Evolutionary conservation across 1,140 invertebrate genomes (phyloP), one percentile per base, ranked within the genome.

Genomic region (Macrobrachium rosenbergii): DNA sequence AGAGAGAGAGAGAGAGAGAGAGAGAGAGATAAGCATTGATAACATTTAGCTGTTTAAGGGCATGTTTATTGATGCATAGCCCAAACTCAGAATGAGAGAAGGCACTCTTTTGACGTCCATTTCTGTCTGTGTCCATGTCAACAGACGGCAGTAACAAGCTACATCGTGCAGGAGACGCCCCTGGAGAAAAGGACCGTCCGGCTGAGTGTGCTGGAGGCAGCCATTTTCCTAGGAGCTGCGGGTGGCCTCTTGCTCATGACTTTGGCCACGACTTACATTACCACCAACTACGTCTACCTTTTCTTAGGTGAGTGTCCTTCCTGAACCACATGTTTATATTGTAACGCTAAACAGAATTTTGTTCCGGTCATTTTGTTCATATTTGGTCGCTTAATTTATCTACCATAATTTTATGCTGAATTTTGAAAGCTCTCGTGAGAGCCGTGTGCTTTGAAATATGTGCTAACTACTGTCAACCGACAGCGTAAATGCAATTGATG

Each of bases 1-100:
- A 69, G 67, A 69, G 67, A 72, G 67, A 72, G 67, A 72, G 67
- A 72, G 67, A 72, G 67, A 72, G 67, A 72, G 67, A 72, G 67
- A 72, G 19, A 72, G 67, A 28, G 19, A 6, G 14, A 58, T 37
- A 10, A 37, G 21, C 72, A 45, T 45, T 28, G 72, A 37, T 8
- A 45, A 37, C 3, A 77, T 45, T 58, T 58, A 52, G 37, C 0
- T 21, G 21, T n/a, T 43, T 75, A 75, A 75, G 43, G 21, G 58
- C 23, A 12, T 12, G 7, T 17, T 52, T 75, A 37, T 75, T 75
- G 73, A 75, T 0, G 16, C 73, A 45, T 45, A 75, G 2, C 43
- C 28, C 28, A 19, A 52, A 17, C n/a, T 37, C 17, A 52, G 7
- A n/a, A 8, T 43, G 10, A 19, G 23, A 52, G 28, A 7, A 37